phyloP scores from a whole-genome alignment of 2,888 invertebrate species.

The Axea sp. region DNA sequence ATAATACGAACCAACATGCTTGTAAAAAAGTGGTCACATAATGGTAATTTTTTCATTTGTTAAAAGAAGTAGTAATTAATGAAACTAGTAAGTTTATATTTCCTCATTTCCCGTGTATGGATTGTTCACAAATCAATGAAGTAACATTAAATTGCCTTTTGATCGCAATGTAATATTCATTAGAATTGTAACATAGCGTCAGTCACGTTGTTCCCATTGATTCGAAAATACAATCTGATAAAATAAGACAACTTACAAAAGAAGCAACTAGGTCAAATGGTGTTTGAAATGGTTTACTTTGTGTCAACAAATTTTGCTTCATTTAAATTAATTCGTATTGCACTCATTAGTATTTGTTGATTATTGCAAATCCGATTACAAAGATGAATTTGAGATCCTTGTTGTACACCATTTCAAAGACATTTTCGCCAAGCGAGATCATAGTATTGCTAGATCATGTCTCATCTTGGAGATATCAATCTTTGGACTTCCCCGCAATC shows the following conservation, averaged over 20 bases:
- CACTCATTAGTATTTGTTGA: slow-evolving; percentile 8
- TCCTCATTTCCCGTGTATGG: too few relatives aligned
- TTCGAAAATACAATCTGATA: too few relatives aligned
- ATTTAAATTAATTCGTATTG: slow-evolving; percentile 18
- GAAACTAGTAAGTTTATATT: too few relatives aligned
- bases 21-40: too few relatives aligned
- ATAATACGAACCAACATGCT: too few relatives aligned
- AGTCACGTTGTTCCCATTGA: too few relatives aligned
- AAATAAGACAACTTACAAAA: not conserved
- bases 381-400: slow-evolving; percentile 14
- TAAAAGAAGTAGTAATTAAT: too few relatives aligned
- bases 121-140: too few relatives aligned
- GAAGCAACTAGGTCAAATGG: slow-evolving; percentile 1
- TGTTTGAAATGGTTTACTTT: slow-evolving; percentile 10
- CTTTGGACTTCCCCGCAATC: slow-evolving; percentile 22
- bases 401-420: slow-evolving; percentile 32
- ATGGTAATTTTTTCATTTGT: too few relatives aligned
- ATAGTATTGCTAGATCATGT: slow-evolving; percentile 37
- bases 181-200: too few relatives aligned
- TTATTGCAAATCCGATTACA: slow-evolving; percentile 14
- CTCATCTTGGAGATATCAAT: slow-evolving; percentile 36
- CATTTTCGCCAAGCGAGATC: slow-evolving; percentile 30
- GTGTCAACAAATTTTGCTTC: not conserved
- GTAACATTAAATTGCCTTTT: too few relatives aligned
- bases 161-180: too few relatives aligned